phyloP scores from a whole-genome alignment of 2,113 vertebrate genomes.

The Galeopterus variegatus region DNA sequence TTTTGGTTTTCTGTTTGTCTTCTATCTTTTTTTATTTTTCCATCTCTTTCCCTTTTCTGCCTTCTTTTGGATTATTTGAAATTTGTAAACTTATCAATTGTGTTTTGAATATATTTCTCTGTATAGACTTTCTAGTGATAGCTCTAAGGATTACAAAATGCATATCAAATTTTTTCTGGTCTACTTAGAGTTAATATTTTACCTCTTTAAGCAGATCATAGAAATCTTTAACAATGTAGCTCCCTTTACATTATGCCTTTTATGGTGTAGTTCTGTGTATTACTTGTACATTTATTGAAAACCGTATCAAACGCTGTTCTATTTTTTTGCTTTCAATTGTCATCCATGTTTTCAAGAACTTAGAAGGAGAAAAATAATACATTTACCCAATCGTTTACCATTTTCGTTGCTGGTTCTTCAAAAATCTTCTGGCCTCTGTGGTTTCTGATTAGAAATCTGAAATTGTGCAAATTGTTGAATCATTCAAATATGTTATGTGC shows the following conservation, averaged over 20 bases:
- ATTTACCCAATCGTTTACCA: background rate
- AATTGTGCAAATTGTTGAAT: background rate
- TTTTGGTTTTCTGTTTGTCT: background rate
- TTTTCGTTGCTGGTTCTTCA: background rate
- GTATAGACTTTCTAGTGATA: background rate
- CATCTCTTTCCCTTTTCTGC: background rate
- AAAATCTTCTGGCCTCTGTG: background rate
- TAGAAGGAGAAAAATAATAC: background rate
- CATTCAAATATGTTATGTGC: background rate
- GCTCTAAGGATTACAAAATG: background rate
- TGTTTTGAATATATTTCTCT: background rate
- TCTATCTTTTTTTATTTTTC: background rate
- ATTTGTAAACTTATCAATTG: background rate
- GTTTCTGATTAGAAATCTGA: background rate
- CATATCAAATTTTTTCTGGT: background rate
- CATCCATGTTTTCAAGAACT: background rate
- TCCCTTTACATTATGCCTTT: background rate
- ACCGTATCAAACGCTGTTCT: background rate
- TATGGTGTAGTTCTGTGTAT: background rate
- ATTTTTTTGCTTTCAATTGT: background rate
- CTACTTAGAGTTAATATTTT: conserved; percentile 15
- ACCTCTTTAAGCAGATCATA: background rate
- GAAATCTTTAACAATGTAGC: background rate
- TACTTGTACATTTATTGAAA: background rate
- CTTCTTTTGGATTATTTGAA: background rate